Conservation (phyloP, 1,140 invertebrate species). For the Chironomus striatipennis region DNA sequence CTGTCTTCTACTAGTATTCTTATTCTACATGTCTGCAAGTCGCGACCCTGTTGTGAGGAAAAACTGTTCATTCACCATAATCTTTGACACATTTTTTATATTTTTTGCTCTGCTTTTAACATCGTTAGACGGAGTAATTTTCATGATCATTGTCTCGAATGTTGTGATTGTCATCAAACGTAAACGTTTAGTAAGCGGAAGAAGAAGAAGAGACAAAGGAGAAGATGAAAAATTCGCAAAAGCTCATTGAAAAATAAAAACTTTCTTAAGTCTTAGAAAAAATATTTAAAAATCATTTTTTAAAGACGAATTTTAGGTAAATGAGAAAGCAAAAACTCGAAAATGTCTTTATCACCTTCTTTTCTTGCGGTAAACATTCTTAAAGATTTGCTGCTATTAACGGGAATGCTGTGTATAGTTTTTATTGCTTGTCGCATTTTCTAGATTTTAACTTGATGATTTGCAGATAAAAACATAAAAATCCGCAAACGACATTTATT, state of each 20-base stretch:
- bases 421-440: not conserved
- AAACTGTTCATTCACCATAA: conserved; percentile 13
- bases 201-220: no score
- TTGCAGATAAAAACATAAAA: no score
- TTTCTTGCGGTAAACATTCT: not conserved
- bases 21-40: not conserved
- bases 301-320: not conserved
- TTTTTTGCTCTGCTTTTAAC: not conserved
- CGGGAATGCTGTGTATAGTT: not conserved
- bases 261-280: not conserved
- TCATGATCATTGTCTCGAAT: not conserved
- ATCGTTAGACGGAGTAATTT: conserved; percentile 13
- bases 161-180: not conserved
- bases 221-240: not conserved
- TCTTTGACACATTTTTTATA: conserved; percentile 6
- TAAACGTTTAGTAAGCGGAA: no score
- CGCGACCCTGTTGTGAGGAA: not conserved
- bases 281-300: conserved; percentile 2
- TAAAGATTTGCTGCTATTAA: conserved; percentile 7
- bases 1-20: not conserved
- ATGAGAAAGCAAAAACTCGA: not conserved
- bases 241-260: not conserved
- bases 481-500: no score
- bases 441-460: not conserved
- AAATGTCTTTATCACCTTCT: not conserved